Base-by-base conservation (phyloP, 2,113 vertebrate genomes). In the Apus apus region DNA sequence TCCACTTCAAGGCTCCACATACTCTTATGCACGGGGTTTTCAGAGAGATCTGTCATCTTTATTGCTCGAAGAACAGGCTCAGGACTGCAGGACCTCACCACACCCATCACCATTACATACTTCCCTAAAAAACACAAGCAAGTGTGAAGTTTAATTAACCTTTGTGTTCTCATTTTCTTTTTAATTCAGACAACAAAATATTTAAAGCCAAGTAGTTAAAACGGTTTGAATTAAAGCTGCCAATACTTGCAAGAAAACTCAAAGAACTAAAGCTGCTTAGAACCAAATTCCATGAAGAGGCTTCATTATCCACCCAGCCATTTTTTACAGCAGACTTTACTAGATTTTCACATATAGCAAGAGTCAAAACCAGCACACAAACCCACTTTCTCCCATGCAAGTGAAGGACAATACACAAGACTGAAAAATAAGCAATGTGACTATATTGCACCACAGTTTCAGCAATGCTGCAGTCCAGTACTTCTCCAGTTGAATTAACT, bases 71-170 rank as follows among this genome's bases (percentile, higher is more conserved):
- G 96, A 77, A 98, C 66, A 2, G 98, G 99, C 94, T 99, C 99
- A 1, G 99, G 99, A 85, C 96, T 98, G 81, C 98, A 97, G 13
- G 98, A 97, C 78, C 97, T 97, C 73, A 99, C 95, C 77, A 98
- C 56, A 4, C 99, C 99, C 99, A 99, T 99, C 90, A 99, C 98
- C 99, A 99, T 99, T 66, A 99, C 99, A 26, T 99, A 99, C 88
- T 98, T 99, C 32, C 99, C 99, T 99, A 94, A 87, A 93, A 83
- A 50, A 75, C n/a, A 77, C 15, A 54, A 85, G 8, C 18, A 65
- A 58, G 38, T 7, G 22, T 45, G 6, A 83, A 4, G 56, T 21
- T 8, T 22, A 62, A 71, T 77, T 80, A 77, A 62, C 8, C 23
- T 65, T 26, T 45, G 16, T 6, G 60, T 23, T 65, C 45, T 43